Evolutionary conservation across 2,113 vertebrate species (phyloP), one percentile per base, ranked within the genome.

Genomic region (Chaetorhynchus papuensis): DNA sequence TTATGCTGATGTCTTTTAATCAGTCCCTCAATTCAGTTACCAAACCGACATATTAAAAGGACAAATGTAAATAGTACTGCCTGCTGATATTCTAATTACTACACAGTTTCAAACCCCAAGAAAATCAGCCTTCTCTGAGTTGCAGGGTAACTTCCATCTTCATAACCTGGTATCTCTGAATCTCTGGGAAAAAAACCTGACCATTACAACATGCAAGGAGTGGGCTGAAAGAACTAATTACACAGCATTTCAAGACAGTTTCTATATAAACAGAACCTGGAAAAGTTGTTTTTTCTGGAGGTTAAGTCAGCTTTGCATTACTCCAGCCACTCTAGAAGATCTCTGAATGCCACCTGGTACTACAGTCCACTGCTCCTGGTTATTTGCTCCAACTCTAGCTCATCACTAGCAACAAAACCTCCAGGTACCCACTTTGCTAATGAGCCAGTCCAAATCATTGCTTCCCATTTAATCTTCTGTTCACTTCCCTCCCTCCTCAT

Each of bases 291-390:
- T 85, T 37, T 47, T 30, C 21, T 37, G 11, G 11, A 77, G 16
- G 7, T 49, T 45, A 81, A 89, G 22, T 53, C 22, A 75, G 26
- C 4, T 92, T 79, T 82, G 8, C 17, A 41, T 85, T 79, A 27
- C 6, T 57, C n/a, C 50, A 61, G 5, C 27, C 18, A 39, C 27
- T 52, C 56, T 15, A 65, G 30, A 52, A 59, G 39, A 33, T 74
- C 28, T 47, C 28, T 0, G 0, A 53, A 57, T 16, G 6, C 3
- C 54, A 47, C 27, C 18, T 31, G 8, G 5, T 75, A 31, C 53
- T 57, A 28, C 15, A 45, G 30, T 18, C 7, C 3, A 0, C 39
- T 27, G 8, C 11, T 82, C 24, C 21, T 49, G 30, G 20, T 22
- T 81, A 35, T 60, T 52, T 52, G 21, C 21, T 81, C 14, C 23